These are phyloP conservation scores for Theristicus caerulescens DNA, from an alignment of 2,113 vertebrate species.

Conservation along the genomic window DNA sequence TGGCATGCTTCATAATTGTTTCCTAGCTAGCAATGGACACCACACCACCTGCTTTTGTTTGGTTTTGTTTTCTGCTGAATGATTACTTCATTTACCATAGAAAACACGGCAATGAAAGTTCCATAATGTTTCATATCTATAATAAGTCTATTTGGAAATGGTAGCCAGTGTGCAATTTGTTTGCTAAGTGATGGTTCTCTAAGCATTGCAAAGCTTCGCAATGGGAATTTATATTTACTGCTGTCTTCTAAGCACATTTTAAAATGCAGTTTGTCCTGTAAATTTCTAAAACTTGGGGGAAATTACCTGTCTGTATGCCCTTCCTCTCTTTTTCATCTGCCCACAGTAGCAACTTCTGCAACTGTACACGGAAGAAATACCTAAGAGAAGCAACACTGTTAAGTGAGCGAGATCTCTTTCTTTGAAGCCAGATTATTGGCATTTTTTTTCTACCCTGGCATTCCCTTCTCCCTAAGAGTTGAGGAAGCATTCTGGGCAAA, in stretches of 20 bases:
- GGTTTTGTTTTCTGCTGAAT: slow-evolving; percentile 5
- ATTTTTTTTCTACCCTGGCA: background rate
- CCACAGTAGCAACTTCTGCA: background rate
- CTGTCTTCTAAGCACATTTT: background rate
- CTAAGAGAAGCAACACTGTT: background rate
- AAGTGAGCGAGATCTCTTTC: background rate
- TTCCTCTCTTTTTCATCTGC: background rate
- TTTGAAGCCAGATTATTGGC: background rate
- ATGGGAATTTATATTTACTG: background rate
- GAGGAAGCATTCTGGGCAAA: background rate
- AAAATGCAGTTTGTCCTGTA: background rate
- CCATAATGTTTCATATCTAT: background rate
- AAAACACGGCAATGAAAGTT: background rate
- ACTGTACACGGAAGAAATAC: background rate
- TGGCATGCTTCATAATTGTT: background rate
- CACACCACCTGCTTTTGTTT: background rate
- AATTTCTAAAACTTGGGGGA: background rate
- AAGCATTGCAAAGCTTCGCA: background rate
- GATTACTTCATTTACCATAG: background rate
- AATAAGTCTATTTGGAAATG: background rate
- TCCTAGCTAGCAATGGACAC: background rate
- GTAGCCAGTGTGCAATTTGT: background rate
- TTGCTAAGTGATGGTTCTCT: background rate
- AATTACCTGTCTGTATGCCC: background rate
- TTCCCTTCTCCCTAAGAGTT: background rate